Conservation (phyloP, 1,140 invertebrate species). For the Zaprionus lachaisei region DNA sequence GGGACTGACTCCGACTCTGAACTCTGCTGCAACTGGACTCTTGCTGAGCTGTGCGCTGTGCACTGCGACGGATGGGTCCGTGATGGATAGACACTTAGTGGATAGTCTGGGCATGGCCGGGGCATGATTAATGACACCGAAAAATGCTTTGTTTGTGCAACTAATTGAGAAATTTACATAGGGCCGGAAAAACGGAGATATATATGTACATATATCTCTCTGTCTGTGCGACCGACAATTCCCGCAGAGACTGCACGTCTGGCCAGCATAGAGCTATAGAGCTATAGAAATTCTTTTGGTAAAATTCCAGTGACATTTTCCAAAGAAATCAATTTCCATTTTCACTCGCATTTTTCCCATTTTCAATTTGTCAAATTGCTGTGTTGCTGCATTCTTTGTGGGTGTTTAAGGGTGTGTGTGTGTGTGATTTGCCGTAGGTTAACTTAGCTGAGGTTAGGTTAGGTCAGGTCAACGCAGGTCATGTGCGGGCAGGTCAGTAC, state of each 20-base stretch:
- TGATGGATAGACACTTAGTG: conserved; percentile 34
- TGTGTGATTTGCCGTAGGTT: conserved; percentile 30
- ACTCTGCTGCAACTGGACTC: conserved; percentile 43
- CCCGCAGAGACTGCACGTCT: conserved; percentile 21
- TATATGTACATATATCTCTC: background rate
- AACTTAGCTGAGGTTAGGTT: conserved; percentile 9
- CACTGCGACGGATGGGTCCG: conserved; percentile 1
- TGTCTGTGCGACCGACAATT: conserved; percentile 9
- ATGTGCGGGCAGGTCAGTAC: conserved; percentile 1
- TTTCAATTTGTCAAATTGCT: conserved; percentile 37
- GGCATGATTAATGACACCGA: conserved; percentile 54
- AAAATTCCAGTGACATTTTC: conserved; percentile 58
- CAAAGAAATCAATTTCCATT: conserved; percentile 54
- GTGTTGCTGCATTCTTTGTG: conserved; percentile 20
- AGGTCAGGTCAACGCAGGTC: background rate
- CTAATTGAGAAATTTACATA: conserved; percentile 64
- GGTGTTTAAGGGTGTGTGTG: background rate
- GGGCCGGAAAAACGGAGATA: background rate
- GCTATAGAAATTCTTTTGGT: conserved; percentile 45
- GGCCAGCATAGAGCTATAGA: background rate
- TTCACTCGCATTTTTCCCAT: conserved; percentile 22
- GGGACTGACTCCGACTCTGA: conserved; percentile 13
- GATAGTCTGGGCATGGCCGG: conserved; percentile 37
- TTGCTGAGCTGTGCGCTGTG: conserved; percentile 41
- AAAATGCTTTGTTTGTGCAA: conserved; percentile 55